Base-by-base conservation (phyloP, 2,888 invertebrate genomes). In the Gandaritis pyraliata region DNA sequence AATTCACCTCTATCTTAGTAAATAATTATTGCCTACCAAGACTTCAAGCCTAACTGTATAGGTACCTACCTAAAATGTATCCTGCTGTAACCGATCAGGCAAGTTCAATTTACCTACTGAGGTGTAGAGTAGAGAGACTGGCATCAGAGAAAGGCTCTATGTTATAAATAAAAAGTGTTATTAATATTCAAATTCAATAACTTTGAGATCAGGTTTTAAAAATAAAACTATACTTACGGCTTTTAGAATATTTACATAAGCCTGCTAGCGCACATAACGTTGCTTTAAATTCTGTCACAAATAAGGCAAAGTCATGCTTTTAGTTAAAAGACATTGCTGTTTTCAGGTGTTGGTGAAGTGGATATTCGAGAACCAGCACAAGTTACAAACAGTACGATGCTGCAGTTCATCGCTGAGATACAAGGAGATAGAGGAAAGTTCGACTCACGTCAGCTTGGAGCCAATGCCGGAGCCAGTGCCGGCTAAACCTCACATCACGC, bases 291-390 rank as follows among this genome's bases (percentile, higher is more conserved):
- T 2, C 29, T 29, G 29, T 29, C 29, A 29, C 6, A 4, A 29
- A 4, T 29, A 29, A 29, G 33, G 33, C 33, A 33, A 8, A 33
- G 8, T 10, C 10, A 33, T 6, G 1, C 1, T 33, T 8, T 33
- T 10, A 33, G 4, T 8, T 11, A 33, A 33, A 15, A 45, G n/a
- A n/a, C n/a, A n/a, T n/a, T n/a, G n/a, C 13, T 45, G 16, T 33
- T 48, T 57, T 52, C 75, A 95, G 94, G 90, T 93, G 68, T 84
- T 94, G 70, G 94, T 94, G 79, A 94, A 94, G 87, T 94, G 94
- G 93, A 90, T 95, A 68, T 93, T 95, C 80, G 94, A 94, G 83
- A 95, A 95, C 77, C 95, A 95, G 83, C 95, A 95, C 84, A 95
- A 95, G 82, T 81, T 95, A 70, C 94, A 94, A 72, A 94, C 94